Base-by-base conservation (phyloP, 2,113 vertebrate genomes). In the Phyllostomus hastatus region DNA sequence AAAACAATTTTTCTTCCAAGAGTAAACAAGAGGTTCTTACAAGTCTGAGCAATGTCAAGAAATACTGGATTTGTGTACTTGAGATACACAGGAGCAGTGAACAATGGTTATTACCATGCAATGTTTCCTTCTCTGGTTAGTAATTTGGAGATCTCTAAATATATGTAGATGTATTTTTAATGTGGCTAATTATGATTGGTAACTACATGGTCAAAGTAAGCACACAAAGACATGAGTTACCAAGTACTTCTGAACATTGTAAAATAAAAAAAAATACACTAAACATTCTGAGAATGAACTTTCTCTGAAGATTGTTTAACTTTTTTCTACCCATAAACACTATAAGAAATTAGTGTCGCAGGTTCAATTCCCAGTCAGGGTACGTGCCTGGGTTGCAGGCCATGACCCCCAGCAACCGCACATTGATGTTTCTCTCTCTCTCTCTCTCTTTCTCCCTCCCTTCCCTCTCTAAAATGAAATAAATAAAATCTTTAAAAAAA, bases 41-140 rank as follows among this genome's bases (percentile, higher is more conserved):
- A 61, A 48, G 72, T 54, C 17, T 38, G 22, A 73, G n/a, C 7
- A 24, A 61, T 43, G 28, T 20, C 19, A 26, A 75, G 26, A 48
- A 67, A 4, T 52, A 4, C 0, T 31, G 57, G 24, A n/a, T 91
- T 50, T 48, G 16, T 26, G 22, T 28, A 24, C 22, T 14, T 64
- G 38, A 72, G 31, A 50, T 83, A 14, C 7, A 52, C 2, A 48
- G 2, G 33, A 28, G 2, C 14, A 19, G 15, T 4, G 59, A 82
- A 38, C 1, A 3, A 26, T 0, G 4, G 0, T 50, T 48, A 28
- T 73, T n/a, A 41, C 4, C 8, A 2, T 8, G 11, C 16, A 43
- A 38, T 24, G 72, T 43, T 4, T 69, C 11, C 11, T 33, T 61
- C 26, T 54, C 50, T 69, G 33, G 35, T 20, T 43, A 67, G 35